Conservation (phyloP, 2,113 vertebrate species). For the Ceuthmochares aereus region DNA sequence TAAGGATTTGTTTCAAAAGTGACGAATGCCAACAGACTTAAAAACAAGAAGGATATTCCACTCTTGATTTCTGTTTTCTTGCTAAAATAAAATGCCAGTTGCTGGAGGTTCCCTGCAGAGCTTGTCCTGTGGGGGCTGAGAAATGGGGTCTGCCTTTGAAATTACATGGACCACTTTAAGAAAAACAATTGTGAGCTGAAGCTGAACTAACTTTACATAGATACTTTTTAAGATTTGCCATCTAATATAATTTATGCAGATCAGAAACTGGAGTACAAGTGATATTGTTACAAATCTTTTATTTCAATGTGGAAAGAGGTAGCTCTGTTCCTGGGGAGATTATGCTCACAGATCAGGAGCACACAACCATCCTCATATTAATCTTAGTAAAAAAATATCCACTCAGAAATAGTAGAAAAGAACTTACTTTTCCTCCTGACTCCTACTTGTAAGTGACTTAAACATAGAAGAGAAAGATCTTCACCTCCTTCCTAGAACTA, state of each 20-base stretch:
- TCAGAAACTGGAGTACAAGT: neutral
- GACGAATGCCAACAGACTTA: neutral
- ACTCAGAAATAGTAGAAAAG: neutral
- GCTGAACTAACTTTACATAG: neutral
- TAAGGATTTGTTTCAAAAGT: constrained; percentile 16
- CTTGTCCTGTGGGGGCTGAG: neutral
- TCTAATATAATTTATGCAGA: neutral
- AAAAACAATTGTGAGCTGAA: neutral
- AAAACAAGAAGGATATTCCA: neutral
- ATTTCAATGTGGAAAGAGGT: neutral
- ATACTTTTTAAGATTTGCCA: neutral
- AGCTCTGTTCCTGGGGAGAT: neutral
- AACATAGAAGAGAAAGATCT: neutral
- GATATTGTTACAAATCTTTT: neutral
- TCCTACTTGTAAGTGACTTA: neutral
- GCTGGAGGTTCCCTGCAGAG: neutral
- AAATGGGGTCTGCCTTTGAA: constrained; percentile 1
- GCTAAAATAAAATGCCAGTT: neutral
- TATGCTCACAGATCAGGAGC: neutral
- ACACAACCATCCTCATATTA: neutral
- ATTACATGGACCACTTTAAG: neutral
- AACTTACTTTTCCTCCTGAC: neutral
- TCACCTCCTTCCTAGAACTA: neutral
- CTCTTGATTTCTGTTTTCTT: neutral
- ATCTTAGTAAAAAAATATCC: neutral